Evolutionary conservation across 2,888 invertebrate species (phyloP), one percentile per base, ranked within the genome.

Genomic region (Linnaemya vulpina): DNA sequence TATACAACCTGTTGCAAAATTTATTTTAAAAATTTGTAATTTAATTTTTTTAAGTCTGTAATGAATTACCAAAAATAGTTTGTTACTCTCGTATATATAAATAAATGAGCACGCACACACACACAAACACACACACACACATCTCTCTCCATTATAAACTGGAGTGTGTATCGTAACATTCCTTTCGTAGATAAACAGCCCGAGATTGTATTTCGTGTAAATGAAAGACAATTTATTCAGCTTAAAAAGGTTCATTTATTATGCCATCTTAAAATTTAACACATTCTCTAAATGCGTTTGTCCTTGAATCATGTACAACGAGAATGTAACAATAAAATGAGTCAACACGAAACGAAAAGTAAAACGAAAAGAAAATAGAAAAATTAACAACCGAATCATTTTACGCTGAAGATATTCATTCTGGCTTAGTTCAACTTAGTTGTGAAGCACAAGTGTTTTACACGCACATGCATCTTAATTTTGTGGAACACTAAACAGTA

Each of bases 231-330:
- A 84, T 87, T 84, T 86, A 83, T 84, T 79, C 43, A 63, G 83
- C 87, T 86, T 84, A 87, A 87, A 86, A 79, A 73, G 79, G 79
- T 84, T 82, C 80, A 84, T 86, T 86, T 86, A 77, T 86, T 83
- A 86, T 76, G 79, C 68, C 79, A 71, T 76, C 81, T 87, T 84
- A 79, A 82, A 87, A 86, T 85, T 83, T 85, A 70, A 83, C 83
- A 85, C 83, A 76, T 65, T 80, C 63, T 85, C 58, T 80, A 77
- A 83, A 70, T 75, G 79, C 60, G 60, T 67, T 70, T 70, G 68
- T 75, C 74, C 68, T 81, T 81, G 75, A 63, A 55, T 30, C 40
- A 79, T 3, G 53, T 63, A 68, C 22, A 49, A 67, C 30, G 8
- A 30, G 1, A 65, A 53, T 8, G 20, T 43, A 65, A 30, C 22